phyloP scores from a whole-genome alignment of 2,113 vertebrate species.

The Zosterops hypoxanthus region DNA sequence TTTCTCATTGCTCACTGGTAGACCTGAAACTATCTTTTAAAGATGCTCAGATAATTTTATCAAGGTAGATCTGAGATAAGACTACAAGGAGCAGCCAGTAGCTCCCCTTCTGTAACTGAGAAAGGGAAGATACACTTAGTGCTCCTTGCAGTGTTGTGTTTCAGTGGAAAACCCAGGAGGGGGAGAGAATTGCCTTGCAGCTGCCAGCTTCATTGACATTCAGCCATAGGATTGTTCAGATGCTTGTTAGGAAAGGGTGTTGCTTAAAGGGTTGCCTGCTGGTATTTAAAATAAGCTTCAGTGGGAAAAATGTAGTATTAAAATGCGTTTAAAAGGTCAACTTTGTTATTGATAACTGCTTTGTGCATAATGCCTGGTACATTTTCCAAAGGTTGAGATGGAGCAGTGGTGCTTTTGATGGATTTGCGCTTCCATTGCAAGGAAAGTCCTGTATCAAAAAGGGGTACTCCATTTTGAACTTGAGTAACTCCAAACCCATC shows the following conservation, averaged over 20 bases:
- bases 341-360: not conserved
- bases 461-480: not conserved
- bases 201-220: not conserved
- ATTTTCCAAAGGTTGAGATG: accelerated
- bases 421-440: not conserved
- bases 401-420: not conserved
- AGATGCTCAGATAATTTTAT: not conserved
- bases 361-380: not conserved
- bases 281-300: not conserved
- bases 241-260: not conserved
- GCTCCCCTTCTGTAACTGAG: not conserved
- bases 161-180: not conserved
- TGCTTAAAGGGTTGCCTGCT: not conserved
- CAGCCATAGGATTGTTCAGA: not conserved
- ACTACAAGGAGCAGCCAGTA: not conserved
- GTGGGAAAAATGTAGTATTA: not conserved
- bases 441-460: not conserved
- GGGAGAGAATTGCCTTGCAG: not conserved
- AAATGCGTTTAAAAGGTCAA: not conserved
- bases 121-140: not conserved
- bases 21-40: not conserved
- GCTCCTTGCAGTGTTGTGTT: not conserved
- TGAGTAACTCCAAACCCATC: not conserved
- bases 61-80: not conserved
- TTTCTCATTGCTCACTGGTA: not conserved